These are phyloP conservation scores for Acronicta aceris DNA, from an alignment of 2,888 invertebrate genomes.

Conservation along the genomic window DNA sequence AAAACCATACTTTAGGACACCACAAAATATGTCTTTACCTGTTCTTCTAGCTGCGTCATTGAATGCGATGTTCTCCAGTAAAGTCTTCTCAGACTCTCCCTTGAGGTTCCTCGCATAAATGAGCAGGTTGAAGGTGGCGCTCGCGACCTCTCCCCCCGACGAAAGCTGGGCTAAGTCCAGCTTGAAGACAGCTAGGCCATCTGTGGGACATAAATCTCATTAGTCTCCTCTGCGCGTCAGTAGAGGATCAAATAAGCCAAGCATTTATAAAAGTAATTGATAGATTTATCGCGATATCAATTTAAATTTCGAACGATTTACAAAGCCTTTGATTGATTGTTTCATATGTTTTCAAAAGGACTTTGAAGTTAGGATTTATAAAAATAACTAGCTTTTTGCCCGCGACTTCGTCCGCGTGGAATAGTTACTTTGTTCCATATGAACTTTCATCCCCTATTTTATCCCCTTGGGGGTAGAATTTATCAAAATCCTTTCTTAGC, in stretches of 20 bases:
- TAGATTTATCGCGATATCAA: not conserved
- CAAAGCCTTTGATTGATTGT: not conserved
- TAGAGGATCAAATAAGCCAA: not conserved
- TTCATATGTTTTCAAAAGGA: not conserved
- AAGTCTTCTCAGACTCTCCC: constrained; percentile 94
- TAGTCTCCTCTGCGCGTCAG: not conserved
- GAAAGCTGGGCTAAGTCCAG: constrained; percentile 91
- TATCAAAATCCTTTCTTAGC: too few species aligned
- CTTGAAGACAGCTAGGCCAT: constrained; percentile 82
- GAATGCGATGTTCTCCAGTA: constrained; percentile 95
- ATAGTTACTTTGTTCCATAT: too few species aligned
- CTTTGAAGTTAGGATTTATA: not conserved
- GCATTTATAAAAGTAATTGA: not conserved
- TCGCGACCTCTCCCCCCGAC: constrained; percentile 78
- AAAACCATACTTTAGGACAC: too few species aligned
- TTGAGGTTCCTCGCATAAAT: constrained; percentile 96
- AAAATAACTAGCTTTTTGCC: too few species aligned
- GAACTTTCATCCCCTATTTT: too few species aligned
- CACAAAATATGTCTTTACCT: too few species aligned
- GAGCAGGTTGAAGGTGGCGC: constrained; percentile 92
- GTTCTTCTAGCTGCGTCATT: constrained; percentile 96
- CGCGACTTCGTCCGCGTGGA: too few species aligned
- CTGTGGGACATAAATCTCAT: constrained; percentile 59
- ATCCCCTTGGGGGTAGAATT: too few species aligned
- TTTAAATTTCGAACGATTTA: not conserved